Evolutionary conservation across 2,113 vertebrate species (phyloP).

Genomic region (Penelope pileata): DNA sequence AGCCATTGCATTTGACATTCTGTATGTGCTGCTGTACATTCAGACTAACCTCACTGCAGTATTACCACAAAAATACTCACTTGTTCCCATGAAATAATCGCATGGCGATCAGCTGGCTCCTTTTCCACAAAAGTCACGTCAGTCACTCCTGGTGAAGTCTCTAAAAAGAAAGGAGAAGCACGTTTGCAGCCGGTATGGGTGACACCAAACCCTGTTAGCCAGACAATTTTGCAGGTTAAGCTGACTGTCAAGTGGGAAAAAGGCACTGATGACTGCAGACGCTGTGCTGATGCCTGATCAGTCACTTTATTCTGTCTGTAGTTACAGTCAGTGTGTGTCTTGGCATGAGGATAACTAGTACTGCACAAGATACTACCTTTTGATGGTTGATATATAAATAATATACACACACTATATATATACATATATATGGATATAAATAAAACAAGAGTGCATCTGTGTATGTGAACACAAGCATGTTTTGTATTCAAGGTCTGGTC

Average conservation of each 20-base stretch:
- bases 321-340: not conserved
- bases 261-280: not conserved
- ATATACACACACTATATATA: not conserved
- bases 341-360: not conserved
- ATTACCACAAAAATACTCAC: constrained; percentile 67
- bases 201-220: not conserved
- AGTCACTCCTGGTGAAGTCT: constrained; percentile 89
- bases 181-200: not conserved
- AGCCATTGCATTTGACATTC: not conserved
- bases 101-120: constrained; percentile 89
- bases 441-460: not conserved
- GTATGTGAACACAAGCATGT: not conserved
- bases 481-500: not conserved
- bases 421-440: not conserved
- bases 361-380: not conserved
- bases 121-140: constrained; percentile 89
- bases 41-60: not conserved
- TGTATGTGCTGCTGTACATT: not conserved
- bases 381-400: not conserved
- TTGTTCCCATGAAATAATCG: constrained; percentile 93
- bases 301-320: not conserved
- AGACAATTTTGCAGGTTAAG: not conserved
- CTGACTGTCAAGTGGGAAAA: not conserved
- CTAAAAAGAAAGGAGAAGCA: constrained; percentile 69
- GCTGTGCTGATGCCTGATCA: not conserved